Conservation (phyloP, 2,888 invertebrate species). For the Agrilus cyanescens region DNA sequence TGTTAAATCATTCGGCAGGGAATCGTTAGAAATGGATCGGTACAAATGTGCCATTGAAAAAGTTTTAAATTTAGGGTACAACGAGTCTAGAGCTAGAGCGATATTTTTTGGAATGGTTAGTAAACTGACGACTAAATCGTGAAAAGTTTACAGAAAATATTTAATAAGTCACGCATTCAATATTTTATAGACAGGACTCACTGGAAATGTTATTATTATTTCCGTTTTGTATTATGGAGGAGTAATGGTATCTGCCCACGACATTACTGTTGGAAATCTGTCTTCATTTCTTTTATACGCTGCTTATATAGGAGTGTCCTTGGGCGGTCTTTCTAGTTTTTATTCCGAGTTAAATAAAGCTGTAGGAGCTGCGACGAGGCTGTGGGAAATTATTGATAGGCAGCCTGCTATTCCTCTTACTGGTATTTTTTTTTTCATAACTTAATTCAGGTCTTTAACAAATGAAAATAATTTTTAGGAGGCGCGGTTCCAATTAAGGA, state of each 20-base stretch:
- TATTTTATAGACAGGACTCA: constrained; percentile 60
- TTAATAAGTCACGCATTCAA: no score
- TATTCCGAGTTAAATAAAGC: constrained; percentile 91
- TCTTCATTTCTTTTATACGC: constrained; percentile 93
- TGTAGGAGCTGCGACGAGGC: constrained; percentile 76
- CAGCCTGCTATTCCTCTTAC: constrained; percentile 61
- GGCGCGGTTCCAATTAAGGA: constrained; percentile 44
- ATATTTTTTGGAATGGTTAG: constrained; percentile 82
- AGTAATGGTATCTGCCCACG: constrained; percentile 68
- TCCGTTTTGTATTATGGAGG: constrained; percentile 89
- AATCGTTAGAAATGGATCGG: constrained; percentile 57
- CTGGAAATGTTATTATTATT: constrained; percentile 82
- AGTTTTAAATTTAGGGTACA: constrained; percentile 68
- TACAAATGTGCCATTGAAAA: constrained; percentile 58
- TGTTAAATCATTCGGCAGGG: constrained; percentile 86
- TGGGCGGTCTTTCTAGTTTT: constrained; percentile 82
- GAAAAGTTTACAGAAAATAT: no score
- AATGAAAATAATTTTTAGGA: constrained; percentile 34
- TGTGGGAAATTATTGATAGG: constrained; percentile 84
- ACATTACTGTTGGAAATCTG: constrained; percentile 72
- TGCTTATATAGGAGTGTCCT: constrained; percentile 82
- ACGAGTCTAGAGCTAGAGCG: constrained; percentile 77
- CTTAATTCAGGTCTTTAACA: background rate
- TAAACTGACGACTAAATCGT: no score
- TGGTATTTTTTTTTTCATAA: constrained; percentile 34